A percentile compares a stretch with the other conserved stretches of the same genome.
These are phyloP conservation scores for Drosophila acutilabella DNA, from an alignment of 2,888 invertebrate species.

Conservation along the genomic window DNA sequence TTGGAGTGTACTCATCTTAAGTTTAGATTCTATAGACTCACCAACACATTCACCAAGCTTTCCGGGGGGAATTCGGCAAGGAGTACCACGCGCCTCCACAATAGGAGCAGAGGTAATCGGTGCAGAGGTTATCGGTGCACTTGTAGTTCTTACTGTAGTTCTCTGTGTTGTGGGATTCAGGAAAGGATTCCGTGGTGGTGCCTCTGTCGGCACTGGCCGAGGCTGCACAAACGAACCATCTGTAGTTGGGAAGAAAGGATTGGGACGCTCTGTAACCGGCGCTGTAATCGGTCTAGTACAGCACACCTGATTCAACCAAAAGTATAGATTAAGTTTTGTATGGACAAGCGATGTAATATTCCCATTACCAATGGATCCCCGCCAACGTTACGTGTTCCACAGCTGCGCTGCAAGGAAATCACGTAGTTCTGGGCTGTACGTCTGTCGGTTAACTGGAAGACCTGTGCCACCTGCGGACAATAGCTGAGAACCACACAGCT, in stretches of 20 bases:
- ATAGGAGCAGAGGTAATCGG: slow-evolving; percentile 47
- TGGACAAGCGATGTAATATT: background rate
- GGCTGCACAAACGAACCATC: slow-evolving; percentile 35
- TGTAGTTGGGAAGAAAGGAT: slow-evolving; percentile 59
- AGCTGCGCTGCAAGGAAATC: slow-evolving; percentile 75
- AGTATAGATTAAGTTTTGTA: slow-evolving; percentile 15
- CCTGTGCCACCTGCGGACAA: slow-evolving; percentile 80
- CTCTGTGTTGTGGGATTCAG: slow-evolving; percentile 25
- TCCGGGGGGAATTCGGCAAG: slow-evolving; percentile 69
- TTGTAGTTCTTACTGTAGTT: slow-evolving; percentile 21
- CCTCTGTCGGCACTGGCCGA: slow-evolving; percentile 10
- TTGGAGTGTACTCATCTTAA: background rate
- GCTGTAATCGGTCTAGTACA: slow-evolving; percentile 71
- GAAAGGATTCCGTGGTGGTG: slow-evolving; percentile 55
- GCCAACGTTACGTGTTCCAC: slow-evolving; percentile 78
- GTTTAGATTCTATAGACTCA: slow-evolving; percentile 33
- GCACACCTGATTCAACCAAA: slow-evolving; percentile 70
- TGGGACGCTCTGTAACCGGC: slow-evolving; percentile 57
- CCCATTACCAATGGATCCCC: slow-evolving; percentile 82
- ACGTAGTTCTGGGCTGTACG: slow-evolving; percentile 78
- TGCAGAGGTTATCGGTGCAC: slow-evolving; percentile 37
- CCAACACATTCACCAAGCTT: slow-evolving; percentile 75
- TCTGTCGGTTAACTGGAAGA: slow-evolving; percentile 69
- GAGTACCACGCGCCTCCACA: slow-evolving; percentile 42
- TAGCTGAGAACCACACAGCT: slow-evolving; percentile 77